Evolutionary conservation across 2,797 vertebrate genomes (phyloP).

Genomic region (Artibeus jamaicensis): DNA sequence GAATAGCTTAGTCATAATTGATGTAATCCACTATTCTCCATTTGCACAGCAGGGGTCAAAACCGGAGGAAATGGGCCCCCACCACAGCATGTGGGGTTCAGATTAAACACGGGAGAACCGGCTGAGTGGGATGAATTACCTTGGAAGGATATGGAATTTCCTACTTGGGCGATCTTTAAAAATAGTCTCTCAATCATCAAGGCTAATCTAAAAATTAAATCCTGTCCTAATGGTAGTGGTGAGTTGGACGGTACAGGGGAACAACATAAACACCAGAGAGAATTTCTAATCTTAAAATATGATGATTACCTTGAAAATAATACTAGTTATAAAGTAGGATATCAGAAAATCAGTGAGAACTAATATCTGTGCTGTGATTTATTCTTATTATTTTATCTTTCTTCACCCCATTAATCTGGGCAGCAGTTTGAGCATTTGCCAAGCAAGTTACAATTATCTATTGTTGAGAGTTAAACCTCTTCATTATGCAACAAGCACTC

Average conservation of each 20-base stretch:
- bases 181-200: conserved; percentile 58
- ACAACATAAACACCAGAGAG: background rate
- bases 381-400: conserved; percentile 58
- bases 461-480: conserved; percentile 58
- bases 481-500: conserved; percentile 42
- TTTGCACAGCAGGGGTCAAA: conserved; percentile 50
- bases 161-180: conserved; percentile 61
- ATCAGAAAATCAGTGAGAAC: conserved; percentile 34
- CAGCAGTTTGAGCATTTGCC: conserved; percentile 53
- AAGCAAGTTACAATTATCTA: conserved; percentile 56
- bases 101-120: conserved; percentile 42
- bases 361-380: conserved; percentile 47
- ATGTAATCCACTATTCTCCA: conserved; percentile 48
- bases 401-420: conserved; percentile 32
- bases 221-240: background rate
- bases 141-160: conserved; percentile 59
- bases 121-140: conserved; percentile 42
- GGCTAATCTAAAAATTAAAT: conserved; percentile 60
- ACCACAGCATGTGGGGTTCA: conserved; percentile 53
- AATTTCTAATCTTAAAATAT: conserved; percentile 23
- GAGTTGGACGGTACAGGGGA: background rate
- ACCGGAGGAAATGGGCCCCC: conserved; percentile 58
- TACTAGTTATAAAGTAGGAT: conserved; percentile 13
- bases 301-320: conserved; percentile 45
- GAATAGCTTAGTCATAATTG: conserved; percentile 42